Evolutionary conservation across 2,113 vertebrate species (phyloP).

Genomic region (Coryphaenoides rupestris): DNA sequence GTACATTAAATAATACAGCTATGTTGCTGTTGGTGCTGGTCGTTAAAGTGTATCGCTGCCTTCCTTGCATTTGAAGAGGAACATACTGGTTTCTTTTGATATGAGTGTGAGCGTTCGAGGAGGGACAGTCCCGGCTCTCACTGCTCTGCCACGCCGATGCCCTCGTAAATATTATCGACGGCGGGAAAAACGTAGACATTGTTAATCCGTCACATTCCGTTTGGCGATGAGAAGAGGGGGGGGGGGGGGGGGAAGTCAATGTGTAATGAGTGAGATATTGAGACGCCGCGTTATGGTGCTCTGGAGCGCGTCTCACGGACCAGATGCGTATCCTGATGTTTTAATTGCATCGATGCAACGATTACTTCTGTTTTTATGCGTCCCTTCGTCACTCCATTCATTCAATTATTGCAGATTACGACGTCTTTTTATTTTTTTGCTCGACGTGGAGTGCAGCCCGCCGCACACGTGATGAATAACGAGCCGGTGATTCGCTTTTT

Average conservation of each 20-base stretch:
- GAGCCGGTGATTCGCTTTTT: too few relatives aligned
- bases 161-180: conserved; percentile 35
- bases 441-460: neutral
- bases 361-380: neutral
- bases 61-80: too few relatives aligned
- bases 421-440: neutral
- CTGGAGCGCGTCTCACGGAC: neutral
- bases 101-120: too few relatives aligned
- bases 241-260: too few relatives aligned
- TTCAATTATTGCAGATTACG: neutral
- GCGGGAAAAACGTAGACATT: conserved; percentile 15
- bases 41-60: too few relatives aligned
- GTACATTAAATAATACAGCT: too few relatives aligned
- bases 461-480: too few relatives aligned
- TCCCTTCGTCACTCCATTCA: neutral
- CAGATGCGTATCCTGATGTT: neutral
- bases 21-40: too few relatives aligned
- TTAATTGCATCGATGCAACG: neutral
- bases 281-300: neutral
- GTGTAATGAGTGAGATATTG: neutral
- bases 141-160: neutral
- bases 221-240: neutral
- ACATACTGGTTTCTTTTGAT: too few relatives aligned
- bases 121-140: neutral
- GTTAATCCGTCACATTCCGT: conserved; percentile 22